Conservation (phyloP, 2,113 vertebrate genomes). For the Smithornis capensis region DNA sequence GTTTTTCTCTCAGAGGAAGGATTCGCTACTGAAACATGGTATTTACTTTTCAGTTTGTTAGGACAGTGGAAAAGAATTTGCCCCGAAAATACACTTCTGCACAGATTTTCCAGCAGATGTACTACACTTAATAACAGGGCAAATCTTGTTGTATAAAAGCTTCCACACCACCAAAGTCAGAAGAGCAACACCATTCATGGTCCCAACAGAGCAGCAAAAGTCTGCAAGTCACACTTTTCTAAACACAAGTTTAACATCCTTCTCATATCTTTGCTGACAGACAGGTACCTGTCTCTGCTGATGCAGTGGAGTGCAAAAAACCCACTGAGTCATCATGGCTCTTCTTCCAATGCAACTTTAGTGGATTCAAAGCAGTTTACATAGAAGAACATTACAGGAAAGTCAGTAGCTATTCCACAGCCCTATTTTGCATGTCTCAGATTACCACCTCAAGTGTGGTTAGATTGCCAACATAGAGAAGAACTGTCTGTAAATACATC, state of each 20-base stretch:
- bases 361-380: neutral
- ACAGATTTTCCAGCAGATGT: neutral
- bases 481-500: neutral
- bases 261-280: neutral
- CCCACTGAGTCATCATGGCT: neutral
- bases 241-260: neutral
- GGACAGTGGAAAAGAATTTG: neutral
- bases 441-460: neutral
- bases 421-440: neutral
- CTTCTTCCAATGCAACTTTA: neutral
- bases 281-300: neutral
- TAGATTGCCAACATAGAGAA: neutral
- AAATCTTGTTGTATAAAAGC: neutral
- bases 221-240: neutral
- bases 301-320: neutral
- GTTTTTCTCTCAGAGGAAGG: neutral
- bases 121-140: neutral
- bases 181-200: neutral
- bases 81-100: neutral
- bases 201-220: neutral
- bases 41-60: neutral
- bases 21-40: neutral
- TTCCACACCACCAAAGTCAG: neutral
- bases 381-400: neutral
- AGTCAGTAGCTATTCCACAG: neutral